These are phyloP conservation scores for Thymelicus acteon DNA, from an alignment of 2,888 invertebrate species.

Conservation along the genomic window DNA sequence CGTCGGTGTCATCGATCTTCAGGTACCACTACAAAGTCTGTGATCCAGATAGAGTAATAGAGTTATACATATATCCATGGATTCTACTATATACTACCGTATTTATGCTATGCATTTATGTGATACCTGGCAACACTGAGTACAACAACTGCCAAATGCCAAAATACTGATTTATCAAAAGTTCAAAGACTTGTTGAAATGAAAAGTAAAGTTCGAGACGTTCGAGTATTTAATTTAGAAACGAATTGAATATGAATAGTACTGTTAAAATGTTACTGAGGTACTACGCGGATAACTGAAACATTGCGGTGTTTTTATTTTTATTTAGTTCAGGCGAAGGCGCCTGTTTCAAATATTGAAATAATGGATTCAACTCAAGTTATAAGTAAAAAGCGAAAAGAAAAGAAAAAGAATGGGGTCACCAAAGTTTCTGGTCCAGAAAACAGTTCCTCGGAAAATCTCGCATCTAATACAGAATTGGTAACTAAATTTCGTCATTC, in stretches of 20 bases:
- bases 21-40: no score
- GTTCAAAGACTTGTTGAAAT: slow-evolving; percentile 1
- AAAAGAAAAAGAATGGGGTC: slow-evolving; percentile 67
- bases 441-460: slow-evolving; percentile 54
- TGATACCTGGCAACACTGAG: no score
- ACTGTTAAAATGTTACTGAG: slow-evolving; percentile 1
- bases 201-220: no score
- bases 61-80: no score
- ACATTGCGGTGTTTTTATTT: slow-evolving; percentile 6
- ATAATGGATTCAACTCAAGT: slow-evolving; percentile 52
- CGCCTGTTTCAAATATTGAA: slow-evolving; percentile 17
- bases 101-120: no score
- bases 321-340: background rate
- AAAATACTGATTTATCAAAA: background rate
- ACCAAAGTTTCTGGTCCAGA: slow-evolving; percentile 55
- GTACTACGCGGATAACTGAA: slow-evolving; percentile 4
- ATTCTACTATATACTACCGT: no score
- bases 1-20: no score
- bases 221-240: background rate
- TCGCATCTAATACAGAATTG: slow-evolving; percentile 53
- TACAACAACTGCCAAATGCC: no score
- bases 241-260: background rate
- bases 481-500: slow-evolving; percentile 49
- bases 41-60: no score
- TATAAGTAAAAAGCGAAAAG: slow-evolving; percentile 52